These are phyloP conservation scores for Nasonia oneida DNA, from an alignment of 2,888 invertebrate species.

Conservation along the genomic window DNA sequence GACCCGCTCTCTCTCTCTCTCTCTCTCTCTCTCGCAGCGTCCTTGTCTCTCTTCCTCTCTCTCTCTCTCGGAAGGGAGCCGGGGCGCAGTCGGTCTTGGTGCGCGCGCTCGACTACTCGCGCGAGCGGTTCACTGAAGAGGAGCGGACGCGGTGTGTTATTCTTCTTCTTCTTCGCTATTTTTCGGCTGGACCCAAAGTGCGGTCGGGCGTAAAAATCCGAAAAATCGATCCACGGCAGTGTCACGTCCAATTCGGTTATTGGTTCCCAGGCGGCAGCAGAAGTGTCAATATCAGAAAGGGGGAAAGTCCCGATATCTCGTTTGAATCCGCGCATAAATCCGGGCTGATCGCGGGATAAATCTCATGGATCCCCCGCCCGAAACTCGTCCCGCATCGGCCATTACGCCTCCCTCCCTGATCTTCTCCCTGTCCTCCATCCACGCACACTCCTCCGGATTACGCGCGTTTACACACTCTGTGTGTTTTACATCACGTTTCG, in stretches of 20 bases:
- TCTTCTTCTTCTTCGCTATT: neutral
- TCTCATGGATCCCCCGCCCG: conserved; percentile 28
- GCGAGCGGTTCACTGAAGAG: neutral
- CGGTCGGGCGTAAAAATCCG: neutral
- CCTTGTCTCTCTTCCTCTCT: neutral
- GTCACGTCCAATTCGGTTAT: neutral
- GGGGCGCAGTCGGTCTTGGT: conserved; percentile 35
- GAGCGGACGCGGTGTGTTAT: neutral
- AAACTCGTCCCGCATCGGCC: conserved; percentile 17
- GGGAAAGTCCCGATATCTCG: neutral
- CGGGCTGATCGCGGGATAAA: conserved; percentile 18
- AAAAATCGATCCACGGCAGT: neutral
- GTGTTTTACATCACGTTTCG: no score
- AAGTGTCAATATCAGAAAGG: neutral
- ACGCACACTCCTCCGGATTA: no score
- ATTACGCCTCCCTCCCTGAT: conserved; percentile 20
- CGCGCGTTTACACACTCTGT: neutral
- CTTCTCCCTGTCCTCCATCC: neutral
- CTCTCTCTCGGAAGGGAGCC: neutral
- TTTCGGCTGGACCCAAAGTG: neutral
- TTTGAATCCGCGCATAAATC: neutral
- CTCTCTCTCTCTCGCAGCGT: neutral
- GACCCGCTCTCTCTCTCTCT: neutral
- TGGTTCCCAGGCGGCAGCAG: neutral
- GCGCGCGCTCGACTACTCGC: neutral